Evolutionary conservation across 64 coral and sea anemone species (phyloP).

Genomic region (Pocillopora damicornis): DNA sequence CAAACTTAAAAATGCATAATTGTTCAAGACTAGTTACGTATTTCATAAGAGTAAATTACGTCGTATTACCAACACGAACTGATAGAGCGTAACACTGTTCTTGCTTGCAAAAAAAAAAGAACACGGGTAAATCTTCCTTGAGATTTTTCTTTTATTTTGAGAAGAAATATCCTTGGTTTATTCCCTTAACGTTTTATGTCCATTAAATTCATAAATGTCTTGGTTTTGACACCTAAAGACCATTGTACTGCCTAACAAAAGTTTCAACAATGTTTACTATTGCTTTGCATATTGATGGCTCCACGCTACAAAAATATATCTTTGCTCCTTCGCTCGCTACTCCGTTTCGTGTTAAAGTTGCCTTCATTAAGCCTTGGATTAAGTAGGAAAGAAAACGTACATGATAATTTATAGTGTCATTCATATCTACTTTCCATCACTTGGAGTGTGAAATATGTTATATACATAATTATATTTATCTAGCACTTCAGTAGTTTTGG

Average conservation of each 20-base stretch:
- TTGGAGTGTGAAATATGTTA: slow-evolving; percentile 35
- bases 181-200: slow-evolving; percentile 15
- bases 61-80: neutral
- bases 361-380: neutral
- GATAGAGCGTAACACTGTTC: neutral
- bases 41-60: neutral
- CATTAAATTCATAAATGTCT: slow-evolving; percentile 44
- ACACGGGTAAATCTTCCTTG: neutral
- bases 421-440: slow-evolving; percentile 36
- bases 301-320: neutral
- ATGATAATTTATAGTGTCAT: slow-evolving; percentile 25
- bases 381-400: neutral
- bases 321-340: neutral
- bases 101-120: neutral
- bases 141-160: neutral
- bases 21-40: neutral
- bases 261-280: slow-evolving; percentile 45
- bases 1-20: neutral
- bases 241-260: slow-evolving; percentile 58
- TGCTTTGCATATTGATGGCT: slow-evolving; percentile 34
- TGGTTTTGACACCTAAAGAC: slow-evolving; percentile 26
- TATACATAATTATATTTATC: slow-evolving; percentile 46
- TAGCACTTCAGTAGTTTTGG: slow-evolving; percentile 38
- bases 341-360: neutral
- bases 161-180: neutral